These are phyloP conservation scores for Pteria penguin DNA, from an alignment of 2,888 invertebrate species.

Conservation along the genomic window DNA sequence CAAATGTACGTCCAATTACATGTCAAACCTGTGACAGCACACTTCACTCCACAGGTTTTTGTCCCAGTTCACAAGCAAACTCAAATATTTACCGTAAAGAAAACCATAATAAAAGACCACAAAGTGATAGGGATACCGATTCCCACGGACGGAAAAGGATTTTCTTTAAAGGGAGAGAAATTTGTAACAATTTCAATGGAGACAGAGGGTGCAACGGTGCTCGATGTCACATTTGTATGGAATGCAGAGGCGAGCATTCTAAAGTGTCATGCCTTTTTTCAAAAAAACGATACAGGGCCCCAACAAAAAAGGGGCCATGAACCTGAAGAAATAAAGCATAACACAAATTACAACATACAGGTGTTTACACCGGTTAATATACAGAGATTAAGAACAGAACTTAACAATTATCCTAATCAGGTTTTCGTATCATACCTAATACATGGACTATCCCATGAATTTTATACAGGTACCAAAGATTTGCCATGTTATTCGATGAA, in stretches of 20 bases:
- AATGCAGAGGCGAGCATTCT: conserved; percentile 16
- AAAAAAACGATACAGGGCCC: conserved; percentile 23
- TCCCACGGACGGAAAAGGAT: background rate
- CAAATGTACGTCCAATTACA: conserved; percentile 5
- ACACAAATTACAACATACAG: background rate
- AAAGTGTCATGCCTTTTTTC: background rate
- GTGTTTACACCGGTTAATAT: conserved; percentile 10
- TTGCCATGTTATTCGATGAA: background rate
- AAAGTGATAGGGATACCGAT: background rate
- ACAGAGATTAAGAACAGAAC: conserved; percentile 3
- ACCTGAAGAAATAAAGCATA: background rate
- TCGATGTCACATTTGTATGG: conserved; percentile 12
- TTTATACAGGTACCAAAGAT: conserved; percentile 18
- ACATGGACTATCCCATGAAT: conserved; percentile 18
- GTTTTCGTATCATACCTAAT: conserved; percentile 15
- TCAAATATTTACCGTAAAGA: background rate
- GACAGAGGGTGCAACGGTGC: background rate
- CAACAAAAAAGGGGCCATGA: background rate
- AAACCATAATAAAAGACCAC: background rate
- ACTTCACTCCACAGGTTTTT: conserved; percentile 13
- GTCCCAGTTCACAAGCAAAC: background rate
- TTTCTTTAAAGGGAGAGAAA: conserved; percentile 3
- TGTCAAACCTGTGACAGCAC: conserved; percentile 10
- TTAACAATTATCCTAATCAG: conserved; percentile 9
- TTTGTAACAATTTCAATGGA: conserved; percentile 30